Evolutionary conservation across 2,888 invertebrate species (phyloP).

Genomic region (Drosophila nr. perissopoda): DNA sequence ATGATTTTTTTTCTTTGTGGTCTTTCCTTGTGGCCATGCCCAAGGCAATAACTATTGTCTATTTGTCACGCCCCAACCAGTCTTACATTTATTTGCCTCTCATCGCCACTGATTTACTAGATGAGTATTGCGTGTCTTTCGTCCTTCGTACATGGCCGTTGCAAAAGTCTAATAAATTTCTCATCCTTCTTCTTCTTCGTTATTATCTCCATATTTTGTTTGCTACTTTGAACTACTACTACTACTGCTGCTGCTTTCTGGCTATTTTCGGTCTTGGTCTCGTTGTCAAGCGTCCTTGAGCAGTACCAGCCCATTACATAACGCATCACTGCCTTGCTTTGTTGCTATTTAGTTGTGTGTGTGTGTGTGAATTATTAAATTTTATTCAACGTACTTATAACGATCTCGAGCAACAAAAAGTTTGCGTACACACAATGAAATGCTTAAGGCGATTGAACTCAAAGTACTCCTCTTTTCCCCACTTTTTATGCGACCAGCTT

Average conservation of each 20-base stretch:
- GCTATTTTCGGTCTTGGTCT: conserved; percentile 54
- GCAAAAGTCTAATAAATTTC: conserved; percentile 58
- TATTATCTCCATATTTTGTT: conserved; percentile 27
- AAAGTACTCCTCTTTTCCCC: conserved; percentile 1
- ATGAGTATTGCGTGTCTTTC: conserved; percentile 48
- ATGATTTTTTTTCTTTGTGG: conserved; percentile 16
- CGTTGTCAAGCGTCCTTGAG: conserved; percentile 50
- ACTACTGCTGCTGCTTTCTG: conserved; percentile 34
- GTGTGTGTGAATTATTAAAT: conserved; percentile 47
- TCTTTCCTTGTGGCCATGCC: conserved; percentile 18
- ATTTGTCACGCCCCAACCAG: conserved; percentile 59
- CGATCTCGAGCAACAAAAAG: conserved; percentile 44
- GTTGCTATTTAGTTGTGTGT: conserved; percentile 1
- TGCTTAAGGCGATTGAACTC: conserved; percentile 53
- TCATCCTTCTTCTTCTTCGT: conserved; percentile 19
- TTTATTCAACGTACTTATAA: conserved; percentile 37
- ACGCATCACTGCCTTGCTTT: conserved; percentile 27
- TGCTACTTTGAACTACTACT: conserved; percentile 26
- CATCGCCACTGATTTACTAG: conserved; percentile 60
- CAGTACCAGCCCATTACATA: conserved; percentile 62
- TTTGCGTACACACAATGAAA: conserved; percentile 28
- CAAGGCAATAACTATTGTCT: conserved; percentile 56
- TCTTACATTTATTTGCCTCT: conserved; percentile 30
- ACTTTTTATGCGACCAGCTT: neutral
- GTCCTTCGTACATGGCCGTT: conserved; percentile 67